Base-by-base conservation (phyloP, 2,888 invertebrate genomes). In the Trichopoda pennipes region DNA sequence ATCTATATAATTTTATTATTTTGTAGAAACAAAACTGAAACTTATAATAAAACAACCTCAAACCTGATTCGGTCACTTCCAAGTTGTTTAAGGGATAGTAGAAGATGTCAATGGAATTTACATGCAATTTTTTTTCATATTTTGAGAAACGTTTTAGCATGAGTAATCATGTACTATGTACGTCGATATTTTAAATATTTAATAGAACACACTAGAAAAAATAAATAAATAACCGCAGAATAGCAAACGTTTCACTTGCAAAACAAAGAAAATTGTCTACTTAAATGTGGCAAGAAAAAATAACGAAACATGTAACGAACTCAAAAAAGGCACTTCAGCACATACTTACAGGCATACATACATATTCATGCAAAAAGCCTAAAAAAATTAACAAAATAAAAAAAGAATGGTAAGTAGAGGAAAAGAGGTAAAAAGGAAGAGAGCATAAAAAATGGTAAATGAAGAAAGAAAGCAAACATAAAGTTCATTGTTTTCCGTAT, bases 401-500 rank as follows among this genome's bases (percentile, higher is more conserved):
- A 66, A 38, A 64, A 28, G 16, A 60, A 47, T n/a, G 49, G 32
- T 17, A 49, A 53, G 32, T 23, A 44, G 23, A 63, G 17, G 14
- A n/a, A 19, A 42, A 53, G 51, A 38, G 44, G 23, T 23, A 16
- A 66, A 73, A 32, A 35, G 23, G 28, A 68, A 9, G 6, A 49
- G 49, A 66, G 53, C 28, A 28, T 28, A 28, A 28, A 4, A 61
- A 38, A 2, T 63, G 47, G 70, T 47, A 68, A 68, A 51, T 35
- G 32, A 58, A 61, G 60, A 63, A 66, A 58, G 49, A 70, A 78
- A 76, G 64, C 56, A 68, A 66, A 70, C 55, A 77, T 61, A 79
- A 82, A 82, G 82, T 82, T 82, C 75, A 79, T 79, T 82, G 82
- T 73, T 82, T 82, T 82, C 70, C 61, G 56, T 79, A 76, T 79